These are phyloP conservation scores for Pristionchus japonicus DNA, from an alignment of 2,888 invertebrate genomes.

Conservation along the genomic window DNA sequence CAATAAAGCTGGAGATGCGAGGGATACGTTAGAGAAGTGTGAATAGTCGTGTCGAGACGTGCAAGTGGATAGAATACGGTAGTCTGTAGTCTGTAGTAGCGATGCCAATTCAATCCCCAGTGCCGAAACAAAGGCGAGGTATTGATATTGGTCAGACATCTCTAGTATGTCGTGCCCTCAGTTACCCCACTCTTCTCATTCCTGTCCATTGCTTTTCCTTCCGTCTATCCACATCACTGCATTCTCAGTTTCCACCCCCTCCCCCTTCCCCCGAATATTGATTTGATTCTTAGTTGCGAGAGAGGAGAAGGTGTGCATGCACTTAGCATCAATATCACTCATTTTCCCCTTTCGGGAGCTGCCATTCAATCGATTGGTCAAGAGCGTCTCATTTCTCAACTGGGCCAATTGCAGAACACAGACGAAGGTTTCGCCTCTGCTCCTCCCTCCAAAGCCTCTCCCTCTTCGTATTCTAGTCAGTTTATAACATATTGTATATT, in stretches of 20 bases:
- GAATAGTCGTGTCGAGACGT: constrained; percentile 12
- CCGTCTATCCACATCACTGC: not conserved
- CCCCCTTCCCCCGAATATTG: not conserved
- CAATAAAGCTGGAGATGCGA: not conserved
- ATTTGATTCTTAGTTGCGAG: not conserved
- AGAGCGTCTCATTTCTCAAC: not conserved
- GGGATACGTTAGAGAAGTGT: constrained; percentile 9
- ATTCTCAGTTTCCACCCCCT: not conserved
- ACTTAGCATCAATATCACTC: not conserved
- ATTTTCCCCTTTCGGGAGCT: not conserved
- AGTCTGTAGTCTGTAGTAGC: not conserved
- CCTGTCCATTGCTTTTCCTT: not conserved
- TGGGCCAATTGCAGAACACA: not conserved
- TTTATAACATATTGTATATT: no score
- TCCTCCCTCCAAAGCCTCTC: constrained; percentile 24
- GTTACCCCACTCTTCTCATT: not conserved
- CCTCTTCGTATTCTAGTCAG: constrained; percentile 20
- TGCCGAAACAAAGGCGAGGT: no score
- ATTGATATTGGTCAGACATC: no score
- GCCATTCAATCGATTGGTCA: constrained; percentile 11
- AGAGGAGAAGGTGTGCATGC: constrained; percentile 23
- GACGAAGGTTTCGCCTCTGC: constrained; percentile 35
- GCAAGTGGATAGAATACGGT: not conserved
- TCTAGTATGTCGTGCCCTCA: no score
- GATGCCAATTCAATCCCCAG: no score